phyloP scores from a whole-genome alignment of 1,140 invertebrate species.

The Neodiprion lecontei region DNA sequence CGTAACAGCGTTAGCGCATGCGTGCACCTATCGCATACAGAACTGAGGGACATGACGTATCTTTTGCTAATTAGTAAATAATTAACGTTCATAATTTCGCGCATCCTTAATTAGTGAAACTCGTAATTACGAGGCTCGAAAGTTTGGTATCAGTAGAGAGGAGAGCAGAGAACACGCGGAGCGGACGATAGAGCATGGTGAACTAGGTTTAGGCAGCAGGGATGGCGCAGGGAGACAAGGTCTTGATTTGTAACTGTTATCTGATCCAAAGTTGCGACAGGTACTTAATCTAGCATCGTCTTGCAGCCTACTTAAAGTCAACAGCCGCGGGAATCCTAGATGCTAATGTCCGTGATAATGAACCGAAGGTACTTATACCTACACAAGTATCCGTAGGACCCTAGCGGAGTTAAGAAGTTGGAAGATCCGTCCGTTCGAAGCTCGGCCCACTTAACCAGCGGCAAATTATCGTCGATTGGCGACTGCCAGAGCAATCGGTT shows the following conservation, averaged over 20 bases:
- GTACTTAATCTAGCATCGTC: not conserved
- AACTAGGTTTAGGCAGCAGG: no score
- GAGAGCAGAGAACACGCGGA: no score
- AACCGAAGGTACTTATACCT: not conserved
- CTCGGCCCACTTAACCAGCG: not conserved
- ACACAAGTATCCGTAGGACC: not conserved
- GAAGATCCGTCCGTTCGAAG: not conserved
- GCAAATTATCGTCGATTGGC: not conserved
- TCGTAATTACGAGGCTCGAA: not conserved
- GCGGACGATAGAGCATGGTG: no score
- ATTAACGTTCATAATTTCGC: not conserved
- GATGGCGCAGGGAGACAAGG: not conserved
- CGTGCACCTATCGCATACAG: no score
- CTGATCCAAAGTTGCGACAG: slow-evolving; percentile 2
- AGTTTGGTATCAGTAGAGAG: not conserved
- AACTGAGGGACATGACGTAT: not conserved
- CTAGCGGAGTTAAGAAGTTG: not conserved
- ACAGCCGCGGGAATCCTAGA: not conserved
- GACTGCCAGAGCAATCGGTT: not conserved
- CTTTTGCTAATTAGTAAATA: not conserved
- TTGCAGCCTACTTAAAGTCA: not conserved
- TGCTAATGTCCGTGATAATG: not conserved
- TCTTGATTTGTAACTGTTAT: slow-evolving; percentile 2
- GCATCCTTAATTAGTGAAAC: slow-evolving; percentile 1
- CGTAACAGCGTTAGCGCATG: no score